A percentile compares a stretch with the other conserved stretches of the same genome.
Evolutionary conservation across 2,888 invertebrate species (phyloP).

Genomic region (Spodoptera exigua): DNA sequence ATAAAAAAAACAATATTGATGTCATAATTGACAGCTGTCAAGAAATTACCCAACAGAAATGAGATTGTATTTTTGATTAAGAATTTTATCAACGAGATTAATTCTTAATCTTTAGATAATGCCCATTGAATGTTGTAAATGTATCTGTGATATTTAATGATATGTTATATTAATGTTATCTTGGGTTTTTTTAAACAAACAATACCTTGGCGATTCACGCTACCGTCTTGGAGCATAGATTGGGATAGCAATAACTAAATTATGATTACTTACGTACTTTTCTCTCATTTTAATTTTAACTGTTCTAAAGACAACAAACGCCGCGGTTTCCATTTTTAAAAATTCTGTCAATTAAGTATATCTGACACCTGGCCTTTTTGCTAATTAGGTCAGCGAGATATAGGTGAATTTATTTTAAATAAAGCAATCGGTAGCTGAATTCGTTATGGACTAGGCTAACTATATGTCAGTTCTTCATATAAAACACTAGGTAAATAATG

Average conservation of each 20-base stretch:
- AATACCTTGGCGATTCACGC: constrained; percentile 37
- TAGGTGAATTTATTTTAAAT: too few relatives aligned
- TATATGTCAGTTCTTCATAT: background rate
- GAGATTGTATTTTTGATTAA: constrained; percentile 47
- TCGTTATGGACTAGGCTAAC: too few relatives aligned
- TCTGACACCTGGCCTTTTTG: too few relatives aligned
- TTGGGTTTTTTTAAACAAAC: constrained; percentile 31
- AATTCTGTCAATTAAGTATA: too few relatives aligned
- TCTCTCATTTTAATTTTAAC: too few relatives aligned
- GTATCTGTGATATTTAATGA: constrained; percentile 20
- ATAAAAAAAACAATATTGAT: constrained; percentile 35
- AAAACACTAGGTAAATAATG: constrained; percentile 9
- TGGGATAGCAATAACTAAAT: background rate
- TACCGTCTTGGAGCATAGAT: constrained; percentile 38
- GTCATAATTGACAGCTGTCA: constrained; percentile 58
- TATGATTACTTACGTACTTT: too few relatives aligned
- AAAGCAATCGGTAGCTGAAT: too few relatives aligned
- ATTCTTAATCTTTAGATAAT: constrained; percentile 32
- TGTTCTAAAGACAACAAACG: too few relatives aligned
- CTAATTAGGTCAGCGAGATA: too few relatives aligned
- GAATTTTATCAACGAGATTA: constrained; percentile 43
- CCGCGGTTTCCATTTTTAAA: too few relatives aligned
- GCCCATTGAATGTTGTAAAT: constrained; percentile 46
- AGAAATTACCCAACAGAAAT: constrained; percentile 21
- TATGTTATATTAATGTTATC: constrained; percentile 34